These are phyloP conservation scores for Philhelius pedissequus DNA, from an alignment of 2,888 invertebrate species.

Conservation along the genomic window DNA sequence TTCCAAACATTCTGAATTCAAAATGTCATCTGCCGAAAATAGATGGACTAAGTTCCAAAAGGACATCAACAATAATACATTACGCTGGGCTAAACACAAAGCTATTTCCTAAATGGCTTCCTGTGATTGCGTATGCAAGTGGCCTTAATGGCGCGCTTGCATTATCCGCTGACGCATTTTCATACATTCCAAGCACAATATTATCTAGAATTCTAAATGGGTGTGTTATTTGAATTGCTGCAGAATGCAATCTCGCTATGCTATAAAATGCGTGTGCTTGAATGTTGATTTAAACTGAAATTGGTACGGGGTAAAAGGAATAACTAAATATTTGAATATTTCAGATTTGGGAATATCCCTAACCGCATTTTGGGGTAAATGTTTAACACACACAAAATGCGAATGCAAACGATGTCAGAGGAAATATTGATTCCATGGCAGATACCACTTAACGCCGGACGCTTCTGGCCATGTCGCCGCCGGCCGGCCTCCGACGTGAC, in stretches of 20 bases:
- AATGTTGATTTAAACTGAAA: not conserved
- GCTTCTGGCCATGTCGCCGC: no score
- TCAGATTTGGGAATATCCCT: slow-evolving; percentile 4
- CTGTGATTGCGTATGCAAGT: slow-evolving; percentile 39
- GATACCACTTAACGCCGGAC: slow-evolving; percentile 45
- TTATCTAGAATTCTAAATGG: not conserved
- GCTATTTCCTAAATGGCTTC: slow-evolving; percentile 57
- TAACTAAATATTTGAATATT: slow-evolving; percentile 37
- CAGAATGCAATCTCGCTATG: not conserved
- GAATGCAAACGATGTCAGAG: slow-evolving; percentile 19
- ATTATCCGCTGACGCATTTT: slow-evolving; percentile 43
- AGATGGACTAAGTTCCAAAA: slow-evolving; percentile 20
- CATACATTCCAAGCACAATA: not conserved
- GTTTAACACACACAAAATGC: not conserved
- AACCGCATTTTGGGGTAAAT: not conserved
- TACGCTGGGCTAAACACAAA: slow-evolving; percentile 25
- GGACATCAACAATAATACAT: slow-evolving; percentile 36
- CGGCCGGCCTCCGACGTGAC: no score
- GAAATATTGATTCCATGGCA: slow-evolving; percentile 44
- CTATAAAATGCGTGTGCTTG: slow-evolving; percentile 1
- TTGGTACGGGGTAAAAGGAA: not conserved
- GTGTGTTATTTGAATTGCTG: not conserved
- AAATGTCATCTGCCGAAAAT: slow-evolving; percentile 23
- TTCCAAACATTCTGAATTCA: slow-evolving; percentile 40
- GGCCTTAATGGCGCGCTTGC: slow-evolving; percentile 1